Conservation (phyloP, 2,113 vertebrate genomes). For the Bufo bufo region DNA sequence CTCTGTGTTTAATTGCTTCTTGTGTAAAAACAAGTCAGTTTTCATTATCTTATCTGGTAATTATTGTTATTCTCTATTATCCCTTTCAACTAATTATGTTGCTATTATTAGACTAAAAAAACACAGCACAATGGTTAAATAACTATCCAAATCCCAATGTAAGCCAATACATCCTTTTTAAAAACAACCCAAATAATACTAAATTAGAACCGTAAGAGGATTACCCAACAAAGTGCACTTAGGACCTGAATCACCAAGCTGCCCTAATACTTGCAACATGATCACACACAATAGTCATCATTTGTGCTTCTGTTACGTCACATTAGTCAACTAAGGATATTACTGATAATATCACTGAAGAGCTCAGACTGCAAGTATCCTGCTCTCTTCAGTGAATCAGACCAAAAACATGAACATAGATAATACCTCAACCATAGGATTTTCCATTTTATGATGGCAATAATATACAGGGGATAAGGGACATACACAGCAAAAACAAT, state of each 20-base stretch:
- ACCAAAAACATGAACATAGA: background rate
- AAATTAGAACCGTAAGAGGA: slow-evolving; percentile 55
- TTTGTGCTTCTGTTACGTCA: background rate
- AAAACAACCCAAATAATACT: slow-evolving; percentile 53
- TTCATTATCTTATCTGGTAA: slow-evolving; percentile 43
- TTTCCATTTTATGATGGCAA: too few relatives aligned
- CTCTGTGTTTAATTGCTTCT: slow-evolving; percentile 33
- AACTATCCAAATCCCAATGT: slow-evolving; percentile 14
- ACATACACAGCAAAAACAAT: background rate
- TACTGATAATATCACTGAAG: slow-evolving; percentile 15
- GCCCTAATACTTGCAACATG: slow-evolving; percentile 11
- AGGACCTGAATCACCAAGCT: slow-evolving; percentile 19
- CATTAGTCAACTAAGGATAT: slow-evolving; percentile 10
- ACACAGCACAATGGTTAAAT: slow-evolving; percentile 14
- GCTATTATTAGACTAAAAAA: slow-evolving; percentile 16
- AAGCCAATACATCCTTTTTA: slow-evolving; percentile 12
- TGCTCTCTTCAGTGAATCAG: background rate
- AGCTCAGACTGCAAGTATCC: background rate
- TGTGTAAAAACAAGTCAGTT: slow-evolving; percentile 33
- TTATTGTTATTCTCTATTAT: slow-evolving; percentile 41
- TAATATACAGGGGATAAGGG: background rate
- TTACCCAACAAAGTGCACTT: slow-evolving; percentile 48
- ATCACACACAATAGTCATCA: slow-evolving; percentile 4
- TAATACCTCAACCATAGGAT: background rate
- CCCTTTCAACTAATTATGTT: slow-evolving; percentile 43